A percentile compares a stretch with the other conserved stretches of the same genome.
Evolutionary conservation across 2,113 vertebrate species (phyloP).

Genomic region (Triplophysa dalaica): DNA sequence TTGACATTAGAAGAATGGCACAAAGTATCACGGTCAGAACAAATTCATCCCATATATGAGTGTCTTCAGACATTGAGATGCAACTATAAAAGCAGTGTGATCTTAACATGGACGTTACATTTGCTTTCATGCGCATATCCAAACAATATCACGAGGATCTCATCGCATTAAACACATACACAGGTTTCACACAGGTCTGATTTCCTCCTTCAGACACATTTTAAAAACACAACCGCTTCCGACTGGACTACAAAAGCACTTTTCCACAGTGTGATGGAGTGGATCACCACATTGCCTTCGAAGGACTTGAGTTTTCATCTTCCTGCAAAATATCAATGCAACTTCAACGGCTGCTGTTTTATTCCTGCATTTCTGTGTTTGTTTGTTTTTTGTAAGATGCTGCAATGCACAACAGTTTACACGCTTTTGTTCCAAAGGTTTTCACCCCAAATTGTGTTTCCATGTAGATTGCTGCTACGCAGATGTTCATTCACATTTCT

Average conservation of each 20-base stretch:
- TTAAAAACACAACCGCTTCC: no score
- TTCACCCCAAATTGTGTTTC: not conserved
- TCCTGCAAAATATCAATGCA: not conserved
- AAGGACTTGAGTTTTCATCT: slow-evolving; percentile 1
- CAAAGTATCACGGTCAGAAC: no score
- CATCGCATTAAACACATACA: not conserved
- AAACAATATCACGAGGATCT: not conserved
- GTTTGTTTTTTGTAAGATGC: not conserved
- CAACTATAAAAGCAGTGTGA: no score
- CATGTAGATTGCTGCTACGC: not conserved
- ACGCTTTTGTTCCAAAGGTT: not conserved
- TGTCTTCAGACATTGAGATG: no score
- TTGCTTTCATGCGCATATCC: not conserved
- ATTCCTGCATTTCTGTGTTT: not conserved
- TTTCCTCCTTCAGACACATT: no score
- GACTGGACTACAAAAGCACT: not conserved
- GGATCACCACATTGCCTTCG: slow-evolving; percentile 49
- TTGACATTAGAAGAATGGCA: no score
- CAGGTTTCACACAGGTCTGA: not conserved
- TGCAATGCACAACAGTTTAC: slow-evolving; percentile 19
- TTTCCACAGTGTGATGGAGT: slow-evolving; percentile 10
- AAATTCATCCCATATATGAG: no score
- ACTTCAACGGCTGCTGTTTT: slow-evolving; percentile 5
- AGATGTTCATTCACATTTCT: not conserved
- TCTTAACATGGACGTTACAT: not conserved